A percentile compares a stretch with the other conserved stretches of the same genome.
phyloP scores from a whole-genome alignment of 2,888 invertebrate species.

The Hipparchia sbordonii region DNA sequence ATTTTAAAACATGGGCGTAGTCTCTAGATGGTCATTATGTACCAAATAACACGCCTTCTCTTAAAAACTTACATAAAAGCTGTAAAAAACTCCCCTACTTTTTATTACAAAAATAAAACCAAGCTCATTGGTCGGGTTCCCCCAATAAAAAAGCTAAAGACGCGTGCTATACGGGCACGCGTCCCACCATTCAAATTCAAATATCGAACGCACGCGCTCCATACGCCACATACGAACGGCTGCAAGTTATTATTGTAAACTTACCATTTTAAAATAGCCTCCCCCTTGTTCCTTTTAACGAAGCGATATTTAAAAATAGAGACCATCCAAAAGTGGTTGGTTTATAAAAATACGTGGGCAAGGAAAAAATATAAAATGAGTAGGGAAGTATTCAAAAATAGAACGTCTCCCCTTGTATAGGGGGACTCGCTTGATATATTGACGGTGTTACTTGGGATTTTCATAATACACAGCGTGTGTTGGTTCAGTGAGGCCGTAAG shows the following conservation, averaged over 20 bases:
- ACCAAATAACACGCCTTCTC: slow-evolving; percentile 53
- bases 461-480: slow-evolving; percentile 80
- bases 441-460: slow-evolving; percentile 79
- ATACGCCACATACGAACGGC: slow-evolving; percentile 66
- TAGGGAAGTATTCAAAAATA: slow-evolving; percentile 81
- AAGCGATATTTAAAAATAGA: slow-evolving; percentile 29
- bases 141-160: slow-evolving; percentile 77
- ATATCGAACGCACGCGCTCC: slow-evolving; percentile 72
- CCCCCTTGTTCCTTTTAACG: slow-evolving; percentile 38
- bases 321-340: slow-evolving; percentile 53
- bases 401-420: slow-evolving; percentile 70
- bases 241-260: slow-evolving; percentile 73
- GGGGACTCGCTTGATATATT: slow-evolving; percentile 79
- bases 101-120: slow-evolving; percentile 60
- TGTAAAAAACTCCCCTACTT: slow-evolving; percentile 72
- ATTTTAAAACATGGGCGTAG: slow-evolving; percentile 11
- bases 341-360: slow-evolving; percentile 67
- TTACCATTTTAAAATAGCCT: slow-evolving; percentile 60
- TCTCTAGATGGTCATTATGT: not conserved
- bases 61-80: slow-evolving; percentile 51
- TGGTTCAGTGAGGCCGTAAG: slow-evolving; percentile 78
- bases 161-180: slow-evolving; percentile 69
- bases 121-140: slow-evolving; percentile 66
- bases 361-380: slow-evolving; percentile 79
- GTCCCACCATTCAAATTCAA: slow-evolving; percentile 71